Conservation (phyloP, 2,888 invertebrate species). For the Caenorhabditis wallacei region DNA sequence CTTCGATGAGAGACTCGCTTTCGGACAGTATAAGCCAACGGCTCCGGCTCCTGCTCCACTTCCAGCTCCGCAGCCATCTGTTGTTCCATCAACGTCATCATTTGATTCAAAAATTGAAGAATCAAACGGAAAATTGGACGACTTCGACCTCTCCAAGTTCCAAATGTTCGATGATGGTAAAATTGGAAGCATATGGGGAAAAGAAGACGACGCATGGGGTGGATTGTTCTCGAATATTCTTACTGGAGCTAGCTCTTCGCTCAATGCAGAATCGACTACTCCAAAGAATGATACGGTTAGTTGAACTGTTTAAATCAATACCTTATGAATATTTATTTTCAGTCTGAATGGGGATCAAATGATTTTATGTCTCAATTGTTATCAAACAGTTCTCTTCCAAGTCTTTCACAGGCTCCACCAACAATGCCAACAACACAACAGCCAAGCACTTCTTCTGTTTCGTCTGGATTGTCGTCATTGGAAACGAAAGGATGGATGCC, state of each 20-base stretch:
- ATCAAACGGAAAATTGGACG: constrained; percentile 2
- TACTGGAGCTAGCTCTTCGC: not conserved
- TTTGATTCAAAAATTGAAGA: not conserved
- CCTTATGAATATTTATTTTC: not conserved
- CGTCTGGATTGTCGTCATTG: constrained; percentile 24
- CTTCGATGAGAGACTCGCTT: constrained; percentile 33
- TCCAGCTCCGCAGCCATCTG: not conserved
- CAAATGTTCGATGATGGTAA: constrained; percentile 35
- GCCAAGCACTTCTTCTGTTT: not conserved
- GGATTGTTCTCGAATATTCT: constrained; percentile 39
- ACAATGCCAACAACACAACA: not conserved
- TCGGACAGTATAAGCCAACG: constrained; percentile 41
- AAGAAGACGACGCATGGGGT: constrained; percentile 45
- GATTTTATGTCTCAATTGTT: constrained; percentile 25
- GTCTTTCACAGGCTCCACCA: not conserved
- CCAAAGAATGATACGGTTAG: constrained; percentile 14
- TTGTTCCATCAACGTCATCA: constrained; percentile 25
- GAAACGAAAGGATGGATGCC: constrained; percentile 43
- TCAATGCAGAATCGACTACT: not conserved
- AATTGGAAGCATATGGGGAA: constrained; percentile 49
- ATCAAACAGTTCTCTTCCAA: not conserved
- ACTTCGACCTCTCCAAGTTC: constrained; percentile 28
- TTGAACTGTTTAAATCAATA: too few relatives aligned
- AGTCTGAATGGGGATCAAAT: constrained; percentile 17
- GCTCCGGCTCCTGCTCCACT: not conserved